Conservation (phyloP, 2,113 vertebrate genomes). For the Thunnus maccoyii region DNA sequence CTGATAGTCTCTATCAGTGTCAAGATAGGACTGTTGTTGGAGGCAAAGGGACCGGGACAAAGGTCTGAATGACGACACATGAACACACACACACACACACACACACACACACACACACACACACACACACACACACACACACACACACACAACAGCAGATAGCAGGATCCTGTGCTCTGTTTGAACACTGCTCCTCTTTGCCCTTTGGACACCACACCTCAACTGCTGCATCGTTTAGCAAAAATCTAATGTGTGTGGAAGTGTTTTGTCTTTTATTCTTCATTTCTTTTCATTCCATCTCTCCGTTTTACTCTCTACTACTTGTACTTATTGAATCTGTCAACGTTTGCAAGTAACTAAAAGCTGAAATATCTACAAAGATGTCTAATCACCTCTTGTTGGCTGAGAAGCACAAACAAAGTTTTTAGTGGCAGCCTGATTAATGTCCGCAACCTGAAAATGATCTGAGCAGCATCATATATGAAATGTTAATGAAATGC, state of each 20-base stretch:
- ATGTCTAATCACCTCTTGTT: no score
- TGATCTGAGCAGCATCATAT: no score
- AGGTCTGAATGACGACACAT: constrained; percentile 53
- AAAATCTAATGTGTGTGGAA: constrained; percentile 48
- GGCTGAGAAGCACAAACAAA: no score
- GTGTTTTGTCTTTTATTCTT: background rate
- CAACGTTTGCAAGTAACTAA: no score
- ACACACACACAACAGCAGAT: constrained; percentile 57
- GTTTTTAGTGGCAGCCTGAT: no score
- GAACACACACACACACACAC: constrained; percentile 26
- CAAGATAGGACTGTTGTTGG: constrained; percentile 57
- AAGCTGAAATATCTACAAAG: no score
- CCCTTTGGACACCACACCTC: constrained; percentile 85
- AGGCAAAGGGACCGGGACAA: constrained; percentile 65
- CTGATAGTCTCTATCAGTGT: constrained; percentile 65
- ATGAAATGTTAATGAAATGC: no score
- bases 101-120: constrained; percentile 18
- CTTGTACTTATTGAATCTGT: no score
- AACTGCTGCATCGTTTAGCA: constrained; percentile 72
- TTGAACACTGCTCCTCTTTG: constrained; percentile 76
- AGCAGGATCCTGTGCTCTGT: constrained; percentile 74
- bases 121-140: constrained; percentile 40
- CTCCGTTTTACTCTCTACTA: background rate
- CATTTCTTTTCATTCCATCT: background rate
- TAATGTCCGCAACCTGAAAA: no score